phyloP scores from a whole-genome alignment of 2,888 invertebrate genomes.

The Macrosiphum euphorbiae region DNA sequence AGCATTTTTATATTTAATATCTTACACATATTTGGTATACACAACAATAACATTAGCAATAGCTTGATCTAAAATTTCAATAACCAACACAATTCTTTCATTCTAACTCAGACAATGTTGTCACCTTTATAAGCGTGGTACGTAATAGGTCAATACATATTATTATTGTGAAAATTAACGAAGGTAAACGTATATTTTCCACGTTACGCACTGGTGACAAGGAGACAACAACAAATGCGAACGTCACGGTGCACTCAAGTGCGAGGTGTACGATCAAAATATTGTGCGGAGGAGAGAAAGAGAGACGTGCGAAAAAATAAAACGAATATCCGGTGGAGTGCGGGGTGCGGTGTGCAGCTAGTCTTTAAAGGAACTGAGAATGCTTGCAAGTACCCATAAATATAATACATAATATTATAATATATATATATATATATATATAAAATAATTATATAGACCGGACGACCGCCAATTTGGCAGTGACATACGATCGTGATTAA shows the following conservation, averaged over 20 bases:
- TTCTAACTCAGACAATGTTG: background rate
- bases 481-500: slow-evolving; percentile 40
- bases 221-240: background rate
- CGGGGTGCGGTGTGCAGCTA: background rate
- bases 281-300: background rate
- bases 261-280: background rate
- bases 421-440: too few relatives aligned
- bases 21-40: background rate
- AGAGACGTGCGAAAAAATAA: background rate
- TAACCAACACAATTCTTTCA: background rate
- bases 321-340: background rate
- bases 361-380: background rate
- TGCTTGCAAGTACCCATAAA: background rate
- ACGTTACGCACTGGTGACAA: background rate
- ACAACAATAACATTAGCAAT: background rate
- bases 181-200: background rate
- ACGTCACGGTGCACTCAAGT: background rate
- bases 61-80: background rate
- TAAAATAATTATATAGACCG: background rate
- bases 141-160: background rate
- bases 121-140: background rate
- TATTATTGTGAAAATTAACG: background rate
- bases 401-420: too few relatives aligned
- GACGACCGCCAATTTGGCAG: slow-evolving; percentile 28
- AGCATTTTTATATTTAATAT: background rate